These are phyloP conservation scores for Heptranchias perlo DNA, from an alignment of 2,113 vertebrate species.

Conservation along the genomic window DNA sequence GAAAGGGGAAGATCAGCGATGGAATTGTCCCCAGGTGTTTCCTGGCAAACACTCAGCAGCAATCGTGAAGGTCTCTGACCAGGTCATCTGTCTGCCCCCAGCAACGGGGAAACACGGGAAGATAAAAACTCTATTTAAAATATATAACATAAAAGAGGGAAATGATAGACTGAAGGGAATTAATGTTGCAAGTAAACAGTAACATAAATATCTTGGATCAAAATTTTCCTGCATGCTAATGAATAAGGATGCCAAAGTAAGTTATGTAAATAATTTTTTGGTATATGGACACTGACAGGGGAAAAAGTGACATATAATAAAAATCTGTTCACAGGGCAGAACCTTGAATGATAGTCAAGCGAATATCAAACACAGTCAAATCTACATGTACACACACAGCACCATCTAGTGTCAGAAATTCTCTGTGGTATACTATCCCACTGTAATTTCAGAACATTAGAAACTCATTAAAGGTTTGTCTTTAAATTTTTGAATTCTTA, in stretches of 20 bases:
- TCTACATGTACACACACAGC: no score
- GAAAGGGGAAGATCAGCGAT: neutral
- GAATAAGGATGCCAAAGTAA: neutral
- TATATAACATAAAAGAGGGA: no score
- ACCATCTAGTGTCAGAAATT: neutral
- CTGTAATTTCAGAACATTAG: neutral
- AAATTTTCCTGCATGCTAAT: neutral
- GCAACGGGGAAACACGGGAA: neutral
- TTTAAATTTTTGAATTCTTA: neutral
- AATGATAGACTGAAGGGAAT: no score
- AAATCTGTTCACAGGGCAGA: neutral
- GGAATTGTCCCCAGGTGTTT: neutral
- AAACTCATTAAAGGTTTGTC: neutral
- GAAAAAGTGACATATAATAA: neutral
- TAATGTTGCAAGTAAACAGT: no score
- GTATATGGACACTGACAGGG: neutral
- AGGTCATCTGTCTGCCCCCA: neutral
- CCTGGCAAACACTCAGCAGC: neutral
- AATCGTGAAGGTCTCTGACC: neutral
- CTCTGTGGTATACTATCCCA: neutral
- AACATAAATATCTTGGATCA: no score
- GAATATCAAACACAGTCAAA: neutral
- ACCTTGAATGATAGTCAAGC: neutral
- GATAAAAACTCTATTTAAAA: neutral
- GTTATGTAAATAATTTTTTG: neutral